phyloP scores from a whole-genome alignment of 1,140 invertebrate genomes.

The Trichogramma pretiosum region DNA sequence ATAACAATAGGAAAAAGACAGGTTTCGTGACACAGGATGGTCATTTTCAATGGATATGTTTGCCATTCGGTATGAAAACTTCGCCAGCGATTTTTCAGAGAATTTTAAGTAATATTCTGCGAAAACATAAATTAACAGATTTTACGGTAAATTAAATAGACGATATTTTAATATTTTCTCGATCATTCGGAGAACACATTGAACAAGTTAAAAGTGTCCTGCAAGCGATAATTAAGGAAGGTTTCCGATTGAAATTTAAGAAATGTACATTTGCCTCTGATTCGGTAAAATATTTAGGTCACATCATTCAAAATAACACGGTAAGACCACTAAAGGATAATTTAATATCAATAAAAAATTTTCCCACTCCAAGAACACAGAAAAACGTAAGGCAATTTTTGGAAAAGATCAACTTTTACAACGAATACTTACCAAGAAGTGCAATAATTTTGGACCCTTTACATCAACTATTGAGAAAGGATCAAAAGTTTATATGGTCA shows the following conservation, averaged over 20 bases:
- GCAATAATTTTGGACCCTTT: conserved; percentile 13
- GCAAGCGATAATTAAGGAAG: background rate
- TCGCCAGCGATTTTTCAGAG: no score
- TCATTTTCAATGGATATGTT: no score
- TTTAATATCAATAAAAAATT: conserved; percentile 20
- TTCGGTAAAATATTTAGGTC: background rate
- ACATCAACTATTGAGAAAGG: conserved; percentile 15
- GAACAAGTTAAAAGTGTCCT: background rate
- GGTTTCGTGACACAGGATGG: no score
- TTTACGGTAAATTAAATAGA: no score
- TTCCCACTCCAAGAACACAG: background rate
- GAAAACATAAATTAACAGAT: no score
- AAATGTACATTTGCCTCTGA: background rate
- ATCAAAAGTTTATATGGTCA: conserved; percentile 13
- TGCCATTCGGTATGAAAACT: no score
- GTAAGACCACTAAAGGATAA: conserved; percentile 17
- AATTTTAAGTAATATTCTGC: no score
- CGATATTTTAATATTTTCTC: no score
- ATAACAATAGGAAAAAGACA: no score
- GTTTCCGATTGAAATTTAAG: background rate
- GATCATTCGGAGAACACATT: background rate
- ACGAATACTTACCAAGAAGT: conserved; percentile 13
- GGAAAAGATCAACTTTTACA: conserved; percentile 2
- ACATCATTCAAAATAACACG: background rate
- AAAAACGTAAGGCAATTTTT: conserved; percentile 1